These are phyloP conservation scores for Drosophila neoperkinsi DNA, from an alignment of 2,888 invertebrate genomes.

Conservation along the genomic window DNA sequence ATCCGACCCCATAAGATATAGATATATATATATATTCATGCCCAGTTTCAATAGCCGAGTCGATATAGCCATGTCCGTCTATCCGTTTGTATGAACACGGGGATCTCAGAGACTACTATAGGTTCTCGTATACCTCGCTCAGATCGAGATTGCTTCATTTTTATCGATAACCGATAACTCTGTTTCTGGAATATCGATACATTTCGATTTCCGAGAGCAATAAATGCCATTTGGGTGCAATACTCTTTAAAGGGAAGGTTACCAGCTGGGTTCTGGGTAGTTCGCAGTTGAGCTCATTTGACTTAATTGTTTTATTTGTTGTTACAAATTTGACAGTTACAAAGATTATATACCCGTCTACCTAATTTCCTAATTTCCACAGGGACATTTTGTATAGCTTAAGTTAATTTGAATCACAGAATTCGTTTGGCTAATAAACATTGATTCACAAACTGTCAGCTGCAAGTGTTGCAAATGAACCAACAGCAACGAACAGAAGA, in stretches of 20 bases:
- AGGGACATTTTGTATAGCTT: neutral
- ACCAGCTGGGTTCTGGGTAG: too few relatives aligned
- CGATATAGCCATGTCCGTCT: neutral
- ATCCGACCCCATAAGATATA: neutral
- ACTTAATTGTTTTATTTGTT: neutral
- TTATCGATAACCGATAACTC: neutral
- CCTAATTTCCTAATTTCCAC: too few relatives aligned
- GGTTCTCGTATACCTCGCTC: neutral
- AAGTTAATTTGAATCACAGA: slow-evolving; percentile 4
- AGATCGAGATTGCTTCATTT: neutral
- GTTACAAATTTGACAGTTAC: too few relatives aligned
- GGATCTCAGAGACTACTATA: neutral
- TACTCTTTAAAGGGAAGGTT: neutral
- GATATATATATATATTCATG: neutral
- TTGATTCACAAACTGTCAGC: slow-evolving; percentile 23
- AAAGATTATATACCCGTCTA: neutral
- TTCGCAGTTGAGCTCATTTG: neutral
- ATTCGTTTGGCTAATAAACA: slow-evolving; percentile 15
- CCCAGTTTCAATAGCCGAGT: neutral
- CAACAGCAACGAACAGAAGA: slow-evolving; percentile 12
- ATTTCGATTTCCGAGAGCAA: neutral
- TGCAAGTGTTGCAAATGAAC: slow-evolving; percentile 36
- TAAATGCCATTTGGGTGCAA: neutral
- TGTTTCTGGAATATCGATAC: neutral
- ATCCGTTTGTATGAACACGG: accelerated